These are phyloP conservation scores for Galeopsomyia nigrocyanea DNA, from an alignment of 2,888 invertebrate species.

Conservation along the genomic window DNA sequence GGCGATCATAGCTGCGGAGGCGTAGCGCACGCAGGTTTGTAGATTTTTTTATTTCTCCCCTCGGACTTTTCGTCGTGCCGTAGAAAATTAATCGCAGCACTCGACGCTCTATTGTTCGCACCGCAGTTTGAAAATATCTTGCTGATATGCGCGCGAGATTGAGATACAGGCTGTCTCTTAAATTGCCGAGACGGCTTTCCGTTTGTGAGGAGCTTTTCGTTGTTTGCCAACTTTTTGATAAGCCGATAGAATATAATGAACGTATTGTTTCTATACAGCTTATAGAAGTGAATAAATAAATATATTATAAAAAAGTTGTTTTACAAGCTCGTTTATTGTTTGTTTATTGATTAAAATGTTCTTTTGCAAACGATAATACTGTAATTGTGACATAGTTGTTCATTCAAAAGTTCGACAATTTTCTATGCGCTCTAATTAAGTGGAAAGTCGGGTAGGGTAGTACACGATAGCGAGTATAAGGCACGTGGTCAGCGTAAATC, in stretches of 20 bases:
- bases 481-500: slow-evolving; percentile 42
- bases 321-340: no score
- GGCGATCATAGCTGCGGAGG: slow-evolving; percentile 38
- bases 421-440: not conserved
- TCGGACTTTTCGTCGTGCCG: slow-evolving; percentile 14
- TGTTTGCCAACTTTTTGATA: no score
- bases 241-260: no score
- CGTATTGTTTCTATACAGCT: no score
- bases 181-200: slow-evolving; percentile 34
- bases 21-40: slow-evolving; percentile 20
- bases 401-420: not conserved
- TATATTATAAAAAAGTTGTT: no score
- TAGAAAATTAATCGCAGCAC: slow-evolving; percentile 41
- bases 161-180: slow-evolving; percentile 45
- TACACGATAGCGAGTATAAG: not conserved
- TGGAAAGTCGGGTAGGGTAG: no score
- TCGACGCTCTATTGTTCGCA: slow-evolving; percentile 31
- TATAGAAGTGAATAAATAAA: no score
- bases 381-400: no score
- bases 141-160: slow-evolving; percentile 32
- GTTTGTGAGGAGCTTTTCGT: not conserved
- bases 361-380: no score
- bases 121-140: slow-evolving; percentile 25
- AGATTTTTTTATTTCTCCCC: slow-evolving; percentile 14
- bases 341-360: no score